A percentile compares a stretch with the other conserved stretches of the same genome.
Conservation (phyloP, 2,797 vertebrate genomes). For the Alfaro cultratus region DNA sequence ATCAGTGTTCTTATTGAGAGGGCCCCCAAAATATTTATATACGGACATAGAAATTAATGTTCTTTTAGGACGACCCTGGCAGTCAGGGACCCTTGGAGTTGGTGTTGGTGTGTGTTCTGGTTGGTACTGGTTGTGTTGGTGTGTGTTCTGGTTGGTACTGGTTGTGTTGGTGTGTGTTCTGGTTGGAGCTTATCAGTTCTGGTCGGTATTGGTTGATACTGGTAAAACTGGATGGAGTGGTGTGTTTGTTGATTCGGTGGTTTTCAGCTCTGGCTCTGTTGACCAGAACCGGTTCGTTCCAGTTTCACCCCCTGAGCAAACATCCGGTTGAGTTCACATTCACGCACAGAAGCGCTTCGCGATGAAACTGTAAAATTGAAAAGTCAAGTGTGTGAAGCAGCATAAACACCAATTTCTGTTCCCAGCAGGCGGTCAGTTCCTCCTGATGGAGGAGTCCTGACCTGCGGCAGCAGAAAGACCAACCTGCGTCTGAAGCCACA, state of each 20-base stretch:
- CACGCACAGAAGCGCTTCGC: neutral
- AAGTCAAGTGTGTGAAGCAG: neutral
- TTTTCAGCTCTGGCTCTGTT: neutral
- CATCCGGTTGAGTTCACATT: neutral
- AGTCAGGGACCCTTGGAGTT: no score
- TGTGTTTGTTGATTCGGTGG: neutral
- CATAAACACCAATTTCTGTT: slow-evolving; percentile 4
- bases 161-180: neutral
- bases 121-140: no score
- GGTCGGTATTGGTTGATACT: neutral
- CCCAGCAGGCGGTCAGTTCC: slow-evolving; percentile 1
- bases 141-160: no score
- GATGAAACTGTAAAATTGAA: neutral
- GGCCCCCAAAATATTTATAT: no score
- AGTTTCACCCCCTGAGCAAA: slow-evolving; percentile 5
- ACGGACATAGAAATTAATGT: no score
- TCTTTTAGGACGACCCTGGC: no score
- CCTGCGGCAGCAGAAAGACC: neutral
- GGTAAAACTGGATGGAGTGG: neutral
- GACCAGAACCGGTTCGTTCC: neutral
- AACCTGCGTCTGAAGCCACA: neutral
- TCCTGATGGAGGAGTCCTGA: neutral
- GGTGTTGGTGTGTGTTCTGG: no score
- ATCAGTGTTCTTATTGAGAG: no score
- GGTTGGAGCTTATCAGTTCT: neutral